These are phyloP conservation scores for Trichosurus vulpecula DNA, from an alignment of 2,797 vertebrate species.

Conservation along the genomic window DNA sequence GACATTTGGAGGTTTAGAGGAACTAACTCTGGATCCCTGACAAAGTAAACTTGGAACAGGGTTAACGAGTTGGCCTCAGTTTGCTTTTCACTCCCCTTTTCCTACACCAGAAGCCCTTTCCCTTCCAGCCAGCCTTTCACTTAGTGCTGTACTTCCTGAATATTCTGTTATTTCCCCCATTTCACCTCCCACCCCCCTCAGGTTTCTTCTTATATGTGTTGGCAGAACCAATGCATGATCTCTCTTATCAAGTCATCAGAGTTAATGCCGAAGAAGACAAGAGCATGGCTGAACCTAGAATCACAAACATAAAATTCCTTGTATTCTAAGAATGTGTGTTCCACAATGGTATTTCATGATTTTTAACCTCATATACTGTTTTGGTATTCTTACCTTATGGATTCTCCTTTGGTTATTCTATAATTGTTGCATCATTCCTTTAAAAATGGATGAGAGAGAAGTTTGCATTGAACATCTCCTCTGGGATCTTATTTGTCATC, in stretches of 20 bases:
- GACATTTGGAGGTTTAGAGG: background rate
- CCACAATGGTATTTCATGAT: background rate
- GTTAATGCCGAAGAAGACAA: background rate
- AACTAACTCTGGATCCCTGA: background rate
- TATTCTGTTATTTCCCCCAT: background rate
- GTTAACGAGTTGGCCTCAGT: background rate
- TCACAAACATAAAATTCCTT: background rate
- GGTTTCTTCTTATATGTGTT: background rate
- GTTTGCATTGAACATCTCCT: background rate
- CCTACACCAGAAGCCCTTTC: background rate
- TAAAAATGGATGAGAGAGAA: background rate
- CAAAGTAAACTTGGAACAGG: background rate
- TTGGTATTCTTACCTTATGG: background rate
- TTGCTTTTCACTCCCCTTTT: background rate
- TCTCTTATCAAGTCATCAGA: background rate
- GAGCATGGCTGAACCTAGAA: background rate
- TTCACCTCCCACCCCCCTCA: background rate
- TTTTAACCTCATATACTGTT: background rate
- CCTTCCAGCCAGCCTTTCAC: background rate
- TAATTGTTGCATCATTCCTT: background rate
- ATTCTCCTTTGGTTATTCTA: background rate
- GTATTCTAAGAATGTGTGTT: background rate
- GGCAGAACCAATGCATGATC: background rate
- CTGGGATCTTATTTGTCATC: background rate
- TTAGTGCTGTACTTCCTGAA: background rate